Evolutionary conservation across 2,888 invertebrate species (phyloP).

Genomic region (Molanna angustata): DNA sequence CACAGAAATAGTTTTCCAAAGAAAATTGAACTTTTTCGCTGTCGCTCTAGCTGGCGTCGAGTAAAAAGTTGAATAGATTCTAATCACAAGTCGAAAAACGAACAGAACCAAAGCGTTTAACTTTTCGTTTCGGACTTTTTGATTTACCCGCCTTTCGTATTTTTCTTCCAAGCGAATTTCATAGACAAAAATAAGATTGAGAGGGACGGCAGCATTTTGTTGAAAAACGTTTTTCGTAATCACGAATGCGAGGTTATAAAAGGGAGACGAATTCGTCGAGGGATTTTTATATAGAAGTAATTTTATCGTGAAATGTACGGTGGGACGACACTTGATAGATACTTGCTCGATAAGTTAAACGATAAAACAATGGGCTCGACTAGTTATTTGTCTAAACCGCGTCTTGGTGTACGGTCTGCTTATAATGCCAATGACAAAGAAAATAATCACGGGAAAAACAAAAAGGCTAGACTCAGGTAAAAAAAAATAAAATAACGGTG

Average conservation of each 20-base stretch:
- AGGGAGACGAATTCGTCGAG: conserved; percentile 7
- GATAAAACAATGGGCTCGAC: conserved; percentile 47
- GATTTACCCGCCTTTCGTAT: neutral
- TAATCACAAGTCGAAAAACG: neutral
- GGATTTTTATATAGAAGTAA: conserved; percentile 19
- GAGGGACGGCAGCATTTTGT: neutral
- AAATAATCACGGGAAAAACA: conserved; percentile 46
- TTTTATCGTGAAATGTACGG: conserved; percentile 27
- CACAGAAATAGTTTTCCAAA: neutral
- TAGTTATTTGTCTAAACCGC: conserved; percentile 48
- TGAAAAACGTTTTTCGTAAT: neutral
- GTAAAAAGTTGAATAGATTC: no score
- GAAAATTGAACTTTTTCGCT: neutral
- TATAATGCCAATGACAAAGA: conserved; percentile 53
- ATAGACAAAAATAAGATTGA: neutral
- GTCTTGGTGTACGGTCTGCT: conserved; percentile 39
- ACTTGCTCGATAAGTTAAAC: conserved; percentile 13
- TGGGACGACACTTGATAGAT: conserved; percentile 26
- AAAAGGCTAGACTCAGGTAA: conserved; percentile 33
- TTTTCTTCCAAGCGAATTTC: neutral
- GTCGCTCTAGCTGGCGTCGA: neutral
- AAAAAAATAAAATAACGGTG: no score
- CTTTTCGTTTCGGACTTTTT: neutral
- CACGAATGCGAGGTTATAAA: conserved; percentile 30
- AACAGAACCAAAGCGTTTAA: no score